Percentiles rank a stretch among this genome's conserved stretches.
phyloP scores from a whole-genome alignment of 2,888 invertebrate genomes.

The Macropis europaea region DNA sequence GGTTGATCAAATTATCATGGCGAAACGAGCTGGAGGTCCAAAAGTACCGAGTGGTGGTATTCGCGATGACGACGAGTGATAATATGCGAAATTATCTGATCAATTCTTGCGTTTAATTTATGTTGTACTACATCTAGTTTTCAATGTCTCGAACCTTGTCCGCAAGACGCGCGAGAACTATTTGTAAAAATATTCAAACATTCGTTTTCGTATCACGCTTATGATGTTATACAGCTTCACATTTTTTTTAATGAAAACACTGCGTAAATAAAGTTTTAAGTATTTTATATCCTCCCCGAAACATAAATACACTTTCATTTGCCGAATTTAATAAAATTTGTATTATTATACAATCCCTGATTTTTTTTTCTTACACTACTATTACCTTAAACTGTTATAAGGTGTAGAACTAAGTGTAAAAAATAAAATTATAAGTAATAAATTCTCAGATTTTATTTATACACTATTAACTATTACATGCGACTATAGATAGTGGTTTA shows the following conservation, averaged over 20 bases:
- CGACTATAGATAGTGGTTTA: not conserved
- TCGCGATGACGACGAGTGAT: slow-evolving; percentile 86
- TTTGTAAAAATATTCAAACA: slow-evolving; percentile 1
- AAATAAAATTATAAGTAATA: not conserved
- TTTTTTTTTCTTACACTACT: not conserved
- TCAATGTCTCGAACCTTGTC: not conserved
- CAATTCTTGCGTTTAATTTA: slow-evolving; percentile 36
- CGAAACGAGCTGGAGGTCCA: slow-evolving; percentile 97
- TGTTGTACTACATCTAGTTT: slow-evolving; percentile 14
- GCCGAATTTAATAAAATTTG: slow-evolving; percentile 20
- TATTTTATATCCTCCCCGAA: slow-evolving; percentile 18
- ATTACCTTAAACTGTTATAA: not conserved
- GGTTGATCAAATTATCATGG: slow-evolving; percentile 99
- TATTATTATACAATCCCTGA: not conserved
- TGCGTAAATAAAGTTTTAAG: not conserved
- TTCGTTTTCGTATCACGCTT: not conserved
- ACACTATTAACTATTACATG: not conserved
- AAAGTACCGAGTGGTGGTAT: slow-evolving; percentile 86
- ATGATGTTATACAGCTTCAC: slow-evolving; percentile 1
- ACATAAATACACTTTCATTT: not conserved
- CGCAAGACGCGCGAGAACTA: not conserved
- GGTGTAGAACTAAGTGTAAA: not conserved
- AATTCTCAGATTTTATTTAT: not conserved
- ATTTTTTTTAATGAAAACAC: slow-evolving; percentile 8
- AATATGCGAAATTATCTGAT: not conserved